Evolutionary conservation across 92 coral and sea anemone genomes (phyloP).

Genomic region (Bergia sp.): DNA sequence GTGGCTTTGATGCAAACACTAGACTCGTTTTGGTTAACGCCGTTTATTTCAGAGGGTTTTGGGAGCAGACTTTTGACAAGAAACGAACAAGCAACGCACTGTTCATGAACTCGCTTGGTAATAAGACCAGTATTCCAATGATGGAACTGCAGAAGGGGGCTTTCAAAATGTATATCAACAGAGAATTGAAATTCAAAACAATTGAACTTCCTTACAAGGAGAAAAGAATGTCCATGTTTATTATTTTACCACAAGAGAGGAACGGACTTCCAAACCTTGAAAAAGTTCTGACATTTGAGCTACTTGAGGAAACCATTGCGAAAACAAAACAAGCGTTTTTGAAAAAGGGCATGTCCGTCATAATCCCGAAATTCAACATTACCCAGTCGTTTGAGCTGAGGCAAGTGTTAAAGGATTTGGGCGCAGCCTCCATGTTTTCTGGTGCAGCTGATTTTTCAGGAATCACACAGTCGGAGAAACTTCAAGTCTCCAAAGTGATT

Average conservation of each 20-base stretch:
- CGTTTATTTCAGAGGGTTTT: slow-evolving; percentile 86
- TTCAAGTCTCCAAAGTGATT: slow-evolving; percentile 76
- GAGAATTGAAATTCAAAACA: slow-evolving; percentile 64
- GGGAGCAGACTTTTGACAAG: slow-evolving; percentile 67
- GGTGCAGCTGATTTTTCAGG: slow-evolving; percentile 72
- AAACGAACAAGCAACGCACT: slow-evolving; percentile 49
- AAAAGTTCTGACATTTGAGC: slow-evolving; percentile 49
- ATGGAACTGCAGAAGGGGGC: slow-evolving; percentile 66
- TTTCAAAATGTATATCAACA: slow-evolving; percentile 58
- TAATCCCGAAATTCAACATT: slow-evolving; percentile 79
- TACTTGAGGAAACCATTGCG: slow-evolving; percentile 53
- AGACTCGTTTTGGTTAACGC: slow-evolving; percentile 85
- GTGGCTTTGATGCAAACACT: slow-evolving; percentile 70
- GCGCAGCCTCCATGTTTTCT: slow-evolving; percentile 71
- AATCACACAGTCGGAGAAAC: slow-evolving; percentile 52
- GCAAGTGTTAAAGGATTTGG: slow-evolving; percentile 64
- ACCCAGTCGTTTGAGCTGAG: slow-evolving; percentile 75
- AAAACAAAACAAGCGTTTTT: slow-evolving; percentile 40
- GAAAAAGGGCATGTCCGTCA: slow-evolving; percentile 60
- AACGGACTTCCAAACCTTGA: slow-evolving; percentile 80
- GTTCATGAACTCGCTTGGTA: slow-evolving; percentile 52
- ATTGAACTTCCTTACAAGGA: slow-evolving; percentile 80
- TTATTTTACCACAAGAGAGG: slow-evolving; percentile 67
- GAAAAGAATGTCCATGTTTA: slow-evolving; percentile 69
- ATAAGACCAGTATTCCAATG: slow-evolving; percentile 61